These are phyloP conservation scores for Platalea minor DNA, from an alignment of 2,797 vertebrate genomes.

Conservation along the genomic window DNA sequence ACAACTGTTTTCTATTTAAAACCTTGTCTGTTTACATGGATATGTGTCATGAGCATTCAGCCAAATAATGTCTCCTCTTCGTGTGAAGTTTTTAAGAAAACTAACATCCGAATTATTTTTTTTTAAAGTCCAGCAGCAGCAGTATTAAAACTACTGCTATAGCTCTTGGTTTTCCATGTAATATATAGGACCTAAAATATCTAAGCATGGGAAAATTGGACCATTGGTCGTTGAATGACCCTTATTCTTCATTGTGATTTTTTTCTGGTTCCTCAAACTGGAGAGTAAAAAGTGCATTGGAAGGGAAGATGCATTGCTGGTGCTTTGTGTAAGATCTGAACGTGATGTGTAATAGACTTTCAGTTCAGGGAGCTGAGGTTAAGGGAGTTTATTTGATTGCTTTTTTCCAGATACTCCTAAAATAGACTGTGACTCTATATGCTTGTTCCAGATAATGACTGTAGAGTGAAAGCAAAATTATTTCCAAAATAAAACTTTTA, in stretches of 20 bases:
- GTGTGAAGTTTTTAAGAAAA: not conserved
- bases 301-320: not conserved
- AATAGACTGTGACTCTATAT: not conserved
- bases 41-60: not conserved
- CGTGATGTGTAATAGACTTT: not conserved
- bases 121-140: accelerated
- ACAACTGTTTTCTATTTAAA: not conserved
- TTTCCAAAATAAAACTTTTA: not conserved
- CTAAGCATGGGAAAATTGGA: not conserved
- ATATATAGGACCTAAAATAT: not conserved
- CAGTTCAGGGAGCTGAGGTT: not conserved
- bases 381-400: not conserved
- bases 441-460: not conserved
- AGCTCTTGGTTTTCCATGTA: not conserved
- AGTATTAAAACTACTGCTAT: not conserved
- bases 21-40: not conserved
- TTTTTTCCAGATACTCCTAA: not conserved
- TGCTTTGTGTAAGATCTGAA: not conserved
- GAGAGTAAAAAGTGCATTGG: not conserved
- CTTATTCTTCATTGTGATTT: not conserved
- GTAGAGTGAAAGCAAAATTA: not conserved
- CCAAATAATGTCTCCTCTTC: not conserved
- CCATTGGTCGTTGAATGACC: not conserved
- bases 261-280: not conserved
- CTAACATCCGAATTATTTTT: not conserved